Evolutionary conservation across 1,140 invertebrate genomes (phyloP), one percentile per base, ranked within the genome.

Genomic region (Lordiphosa clarofinis): DNA sequence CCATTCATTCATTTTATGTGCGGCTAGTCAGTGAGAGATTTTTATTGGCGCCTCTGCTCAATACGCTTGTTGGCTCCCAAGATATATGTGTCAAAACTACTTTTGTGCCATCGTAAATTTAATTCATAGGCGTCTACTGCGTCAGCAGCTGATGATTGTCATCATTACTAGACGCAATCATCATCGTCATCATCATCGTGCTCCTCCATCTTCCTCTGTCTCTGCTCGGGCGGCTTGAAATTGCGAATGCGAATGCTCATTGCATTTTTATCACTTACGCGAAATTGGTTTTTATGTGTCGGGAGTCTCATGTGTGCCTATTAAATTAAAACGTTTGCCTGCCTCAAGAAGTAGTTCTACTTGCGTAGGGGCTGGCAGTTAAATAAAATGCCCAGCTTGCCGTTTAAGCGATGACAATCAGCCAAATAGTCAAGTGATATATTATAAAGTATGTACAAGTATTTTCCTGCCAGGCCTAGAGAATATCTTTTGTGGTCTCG

Each of bases 221-320:
- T 3, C 21, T 21, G 3, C 21, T 21, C 21, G 3, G 15, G 15
- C 12, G 9, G 36, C 21, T 24, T 11, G 53, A 12, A 28, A 44
- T 47, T 53, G 13, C 56, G 56, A 46, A 49, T 61, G 60, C 49
- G 69, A 73, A 70, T 69, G 65, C 79, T 84, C 78, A 84, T 84
- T 84, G 78, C 78, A 84, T 84, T 84, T 84, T 84, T 84, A 84
- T 84, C 78, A 86, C 78, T 84, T 84, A 67, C 78, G 78, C 78
- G 73, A 84, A 84, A 84, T 84, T 84, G 78, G 79, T 78, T 84
- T 84, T 84, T 84, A 84, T 84, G 78, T 84, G 62, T 42, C 67
- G 71, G 52, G 72, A 54, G 76, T 47, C 78, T 69, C 76, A 82
- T 81, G 76, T 82, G 76, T 72, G 76, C 76, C 72, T 84, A 82